These are phyloP conservation scores for Polymixis flavicincta DNA, from an alignment of 2,888 invertebrate genomes.

Conservation along the genomic window DNA sequence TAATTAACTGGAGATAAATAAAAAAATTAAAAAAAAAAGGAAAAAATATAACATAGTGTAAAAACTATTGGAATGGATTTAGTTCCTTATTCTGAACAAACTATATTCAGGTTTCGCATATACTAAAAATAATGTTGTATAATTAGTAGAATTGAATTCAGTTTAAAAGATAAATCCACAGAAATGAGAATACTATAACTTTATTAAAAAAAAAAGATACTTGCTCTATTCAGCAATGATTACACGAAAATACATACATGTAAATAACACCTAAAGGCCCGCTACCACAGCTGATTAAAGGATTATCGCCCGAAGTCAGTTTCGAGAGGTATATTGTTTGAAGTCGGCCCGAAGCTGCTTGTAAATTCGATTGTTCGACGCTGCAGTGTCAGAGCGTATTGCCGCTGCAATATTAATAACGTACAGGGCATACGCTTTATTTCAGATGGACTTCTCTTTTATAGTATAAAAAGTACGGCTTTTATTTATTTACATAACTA, in stretches of 20 bases:
- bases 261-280: not conserved
- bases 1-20: too few relatives aligned
- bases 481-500: not conserved
- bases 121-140: too few relatives aligned
- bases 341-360: constrained; percentile 25
- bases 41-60: too few relatives aligned
- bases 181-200: not conserved
- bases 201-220: not conserved
- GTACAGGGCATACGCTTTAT: constrained; percentile 10
- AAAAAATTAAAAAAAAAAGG: too few relatives aligned
- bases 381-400: constrained; percentile 31
- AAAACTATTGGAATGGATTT: too few relatives aligned
- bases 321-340: constrained; percentile 47
- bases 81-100: too few relatives aligned
- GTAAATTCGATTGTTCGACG: constrained; percentile 42
- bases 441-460: not conserved
- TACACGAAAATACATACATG: not conserved
- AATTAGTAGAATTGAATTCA: not conserved
- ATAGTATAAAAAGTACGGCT: not conserved
- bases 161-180: not conserved
- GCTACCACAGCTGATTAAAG: constrained; percentile 19
- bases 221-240: not conserved
- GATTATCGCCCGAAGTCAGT: constrained; percentile 33
- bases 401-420: constrained; percentile 35
- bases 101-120: too few relatives aligned